Conservation (phyloP, 1,140 invertebrate species). For the Drosophila dunni region DNA sequence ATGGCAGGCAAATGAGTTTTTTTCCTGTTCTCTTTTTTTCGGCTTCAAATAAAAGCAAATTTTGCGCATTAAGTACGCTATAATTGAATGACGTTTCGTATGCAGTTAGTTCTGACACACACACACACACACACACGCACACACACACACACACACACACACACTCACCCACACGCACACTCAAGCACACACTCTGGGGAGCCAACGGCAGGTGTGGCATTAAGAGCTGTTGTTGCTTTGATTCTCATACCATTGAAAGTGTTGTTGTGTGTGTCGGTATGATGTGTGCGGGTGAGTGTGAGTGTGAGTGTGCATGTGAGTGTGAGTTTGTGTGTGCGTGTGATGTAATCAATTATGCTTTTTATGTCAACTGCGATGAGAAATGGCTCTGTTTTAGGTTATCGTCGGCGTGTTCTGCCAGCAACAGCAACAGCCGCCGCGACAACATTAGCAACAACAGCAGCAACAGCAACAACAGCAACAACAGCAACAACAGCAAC, state of each 20-base stretch:
- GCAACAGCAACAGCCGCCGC: conserved; percentile 3
- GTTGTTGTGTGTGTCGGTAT: conserved; percentile 7
- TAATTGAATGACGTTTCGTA: conserved; percentile 74
- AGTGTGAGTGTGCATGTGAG: conserved; percentile 10
- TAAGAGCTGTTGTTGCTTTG: background rate
- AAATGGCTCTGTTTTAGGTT: conserved; percentile 24
- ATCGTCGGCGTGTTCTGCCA: conserved; percentile 18
- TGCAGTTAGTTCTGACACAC: conserved; percentile 7
- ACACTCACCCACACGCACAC: too few relatives aligned
- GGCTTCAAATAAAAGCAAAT: conserved; percentile 62
- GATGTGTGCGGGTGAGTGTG: conserved; percentile 21
- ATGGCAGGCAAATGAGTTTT: conserved; percentile 70
- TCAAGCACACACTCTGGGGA: conserved; percentile 5
- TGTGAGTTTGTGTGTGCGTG: conserved; percentile 19
- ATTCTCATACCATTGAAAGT: background rate
- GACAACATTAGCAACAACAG: conserved; percentile 6
- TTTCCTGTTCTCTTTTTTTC: conserved; percentile 10
- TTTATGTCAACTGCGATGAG: conserved; percentile 64
- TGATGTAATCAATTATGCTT: conserved; percentile 75
- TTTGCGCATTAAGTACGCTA: conserved; percentile 71
- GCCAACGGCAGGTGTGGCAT: conserved; percentile 3
- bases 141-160: conserved; percentile 22
- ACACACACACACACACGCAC: conserved; percentile 28
- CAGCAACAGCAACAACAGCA: conserved; percentile 5
- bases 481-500: background rate